A percentile compares a stretch with the other conserved stretches of the same genome.
These are phyloP conservation scores for Chinchilla lanigera DNA, from an alignment of 2,113 vertebrate species.

Conservation along the genomic window DNA sequence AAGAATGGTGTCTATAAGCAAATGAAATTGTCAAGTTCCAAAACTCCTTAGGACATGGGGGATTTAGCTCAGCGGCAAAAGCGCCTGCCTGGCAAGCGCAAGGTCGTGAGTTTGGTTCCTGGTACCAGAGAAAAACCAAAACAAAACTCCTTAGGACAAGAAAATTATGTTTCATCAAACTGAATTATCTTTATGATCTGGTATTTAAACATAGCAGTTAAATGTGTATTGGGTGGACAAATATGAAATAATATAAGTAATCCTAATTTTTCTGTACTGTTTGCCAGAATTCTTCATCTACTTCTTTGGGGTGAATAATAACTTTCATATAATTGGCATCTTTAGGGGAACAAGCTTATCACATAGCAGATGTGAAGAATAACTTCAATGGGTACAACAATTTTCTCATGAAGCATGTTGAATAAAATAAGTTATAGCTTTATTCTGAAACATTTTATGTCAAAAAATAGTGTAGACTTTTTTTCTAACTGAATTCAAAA, in stretches of 20 bases:
- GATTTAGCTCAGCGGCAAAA: too few relatives aligned
- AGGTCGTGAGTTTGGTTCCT: too few relatives aligned
- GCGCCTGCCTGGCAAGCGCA: too few relatives aligned
- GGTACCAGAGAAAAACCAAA: too few relatives aligned
- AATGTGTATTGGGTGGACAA: not conserved
- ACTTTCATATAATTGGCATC: not conserved
- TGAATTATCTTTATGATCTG: not conserved
- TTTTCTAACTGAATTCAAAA: not conserved
- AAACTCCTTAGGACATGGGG: not conserved
- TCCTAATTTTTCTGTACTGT: not conserved
- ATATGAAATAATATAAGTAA: not conserved
- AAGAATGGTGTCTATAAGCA: not conserved
- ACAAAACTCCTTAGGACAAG: not conserved
- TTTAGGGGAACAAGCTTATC: not conserved
- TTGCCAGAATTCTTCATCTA: not conserved
- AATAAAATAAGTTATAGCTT: not conserved
- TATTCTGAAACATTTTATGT: not conserved
- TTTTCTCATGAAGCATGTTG: not conserved
- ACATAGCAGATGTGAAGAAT: not conserved
- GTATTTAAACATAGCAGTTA: not conserved
- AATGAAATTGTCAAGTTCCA: not conserved
- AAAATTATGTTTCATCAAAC: not conserved
- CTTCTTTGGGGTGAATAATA: not conserved
- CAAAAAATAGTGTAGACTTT: not conserved
- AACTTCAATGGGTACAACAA: not conserved